Base-by-base conservation (phyloP, 2,113 vertebrate genomes). In the Meles meles region DNA sequence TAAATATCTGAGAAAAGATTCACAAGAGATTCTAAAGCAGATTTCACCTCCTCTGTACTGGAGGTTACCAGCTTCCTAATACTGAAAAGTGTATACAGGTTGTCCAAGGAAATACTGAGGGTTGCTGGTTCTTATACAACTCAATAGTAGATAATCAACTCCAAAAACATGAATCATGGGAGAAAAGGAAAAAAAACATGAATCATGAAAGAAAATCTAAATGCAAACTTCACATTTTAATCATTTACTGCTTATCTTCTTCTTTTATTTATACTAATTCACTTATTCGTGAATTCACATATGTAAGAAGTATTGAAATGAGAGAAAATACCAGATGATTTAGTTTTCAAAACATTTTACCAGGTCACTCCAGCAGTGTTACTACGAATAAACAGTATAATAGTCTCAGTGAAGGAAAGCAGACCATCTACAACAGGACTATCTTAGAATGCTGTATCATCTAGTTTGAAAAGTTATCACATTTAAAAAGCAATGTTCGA, bases 291-390 rank as follows among this genome's bases (percentile, higher is more conserved):
- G 59, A 61, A 61, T 61, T 61, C 25, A 27, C 59, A 27, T 61
- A 61, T 61, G 52, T 17, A 95, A 90, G 37, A 96, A 95, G 81
- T 84, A 91, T 1, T 94, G 21, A 87, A 84, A 37, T 5, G 82
- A 96, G 49, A 88, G 42, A 92, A 96, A 96, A 76, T 85, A 61
- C 9, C 74, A 49, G 34, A 96, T 85, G 13, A 79, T 57, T 69
- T 25, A 85, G 95, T n/a, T 79, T 95, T 80, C 85, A 86, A 84
- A 94, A 80, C 27, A 71, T 81, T 96, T 63, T 93, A 82, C 29
- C 76, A 49, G 17, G 6, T 80, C 84, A 84, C 20, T 88, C 34
- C 65, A 76, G 15, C 17, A 63, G 47, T 82, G 65, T 61, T 17
- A 72, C 52, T 79, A 57, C n/a, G 13, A 83, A 90, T 44, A 96